Percentiles rank a stretch among this genome's conserved stretches.
phyloP scores from a whole-genome alignment of 2,797 vertebrate species.

The Acropternis orthonyx region DNA sequence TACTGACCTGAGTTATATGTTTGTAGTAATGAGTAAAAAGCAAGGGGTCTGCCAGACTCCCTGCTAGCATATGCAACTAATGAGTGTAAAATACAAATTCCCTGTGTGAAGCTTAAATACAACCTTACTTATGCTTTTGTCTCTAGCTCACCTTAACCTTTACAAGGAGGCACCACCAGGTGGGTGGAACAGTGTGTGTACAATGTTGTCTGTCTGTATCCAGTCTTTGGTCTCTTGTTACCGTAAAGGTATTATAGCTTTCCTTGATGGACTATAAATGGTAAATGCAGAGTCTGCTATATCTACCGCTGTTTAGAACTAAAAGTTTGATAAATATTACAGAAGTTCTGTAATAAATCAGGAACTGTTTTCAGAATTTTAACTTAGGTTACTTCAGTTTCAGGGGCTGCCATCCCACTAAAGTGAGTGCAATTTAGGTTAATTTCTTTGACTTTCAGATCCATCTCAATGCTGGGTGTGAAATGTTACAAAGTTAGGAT shows the following conservation, averaged over 20 bases:
- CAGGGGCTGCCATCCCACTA: background rate
- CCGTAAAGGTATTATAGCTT: background rate
- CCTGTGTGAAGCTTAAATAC: background rate
- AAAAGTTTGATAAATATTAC: background rate
- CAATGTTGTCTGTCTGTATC: conserved; percentile 5
- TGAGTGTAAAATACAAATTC: background rate
- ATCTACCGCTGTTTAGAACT: background rate
- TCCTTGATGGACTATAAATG: background rate
- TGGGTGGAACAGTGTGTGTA: conserved; percentile 10
- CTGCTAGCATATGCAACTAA: background rate
- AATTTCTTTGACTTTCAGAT: background rate
- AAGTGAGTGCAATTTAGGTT: background rate
- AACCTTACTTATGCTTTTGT: conserved; percentile 12
- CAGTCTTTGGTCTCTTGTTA: conserved; percentile 17
- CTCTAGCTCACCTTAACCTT: conserved; percentile 3
- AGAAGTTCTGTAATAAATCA: background rate
- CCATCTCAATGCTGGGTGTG: background rate
- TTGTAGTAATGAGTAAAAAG: background rate
- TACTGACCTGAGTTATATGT: background rate
- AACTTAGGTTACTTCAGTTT: background rate
- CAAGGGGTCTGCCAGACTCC: background rate
- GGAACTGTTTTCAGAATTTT: background rate
- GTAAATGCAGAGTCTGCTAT: background rate
- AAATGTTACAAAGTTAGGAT: background rate
- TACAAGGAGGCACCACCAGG: conserved; percentile 23